A percentile compares a stretch with the other conserved stretches of the same genome.
These are phyloP conservation scores for Spodoptera picta DNA, from an alignment of 2,888 invertebrate genomes.

Conservation along the genomic window DNA sequence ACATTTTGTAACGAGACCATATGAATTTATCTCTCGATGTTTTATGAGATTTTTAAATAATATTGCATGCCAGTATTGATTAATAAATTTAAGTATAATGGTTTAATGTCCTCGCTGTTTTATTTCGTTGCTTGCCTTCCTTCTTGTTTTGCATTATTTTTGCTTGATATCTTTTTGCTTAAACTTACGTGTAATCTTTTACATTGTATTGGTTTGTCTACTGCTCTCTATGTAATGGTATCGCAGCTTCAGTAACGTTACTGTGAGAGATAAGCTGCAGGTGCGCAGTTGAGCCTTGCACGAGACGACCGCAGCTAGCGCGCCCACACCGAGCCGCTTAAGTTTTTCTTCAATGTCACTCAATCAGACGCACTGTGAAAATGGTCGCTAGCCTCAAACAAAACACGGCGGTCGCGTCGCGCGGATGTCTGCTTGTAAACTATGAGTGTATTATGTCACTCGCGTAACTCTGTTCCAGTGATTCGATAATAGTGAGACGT, in stretches of 20 bases:
- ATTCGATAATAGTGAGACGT: constrained; percentile 52
- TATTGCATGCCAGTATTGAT: constrained; percentile 85
- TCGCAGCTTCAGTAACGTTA: constrained; percentile 5
- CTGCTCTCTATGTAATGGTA: constrained; percentile 3
- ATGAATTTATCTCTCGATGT: constrained; percentile 85
- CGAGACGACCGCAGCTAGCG: constrained; percentile 47
- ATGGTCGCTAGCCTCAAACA: constrained; percentile 73
- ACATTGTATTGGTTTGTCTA: not conserved
- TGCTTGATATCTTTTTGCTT: constrained; percentile 5
- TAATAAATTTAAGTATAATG: constrained; percentile 88
- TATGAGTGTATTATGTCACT: constrained; percentile 65
- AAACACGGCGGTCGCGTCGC: constrained; percentile 72
- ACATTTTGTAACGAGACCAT: constrained; percentile 79
- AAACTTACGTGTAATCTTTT: constrained; percentile 2
- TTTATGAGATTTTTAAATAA: constrained; percentile 82
- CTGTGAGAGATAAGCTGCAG: constrained; percentile 42
- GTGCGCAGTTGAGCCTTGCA: constrained; percentile 46
- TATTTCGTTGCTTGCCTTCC: constrained; percentile 67
- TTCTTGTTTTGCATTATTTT: constrained; percentile 7
- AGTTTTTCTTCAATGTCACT: constrained; percentile 76
- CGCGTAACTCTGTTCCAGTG: constrained; percentile 58
- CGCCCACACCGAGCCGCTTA: constrained; percentile 54
- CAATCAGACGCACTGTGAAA: constrained; percentile 67
- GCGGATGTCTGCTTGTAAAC: constrained; percentile 70
- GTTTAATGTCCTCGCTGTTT: constrained; percentile 78